phyloP scores from a whole-genome alignment of 2,888 invertebrate species.

The Lathronympha strigana region DNA sequence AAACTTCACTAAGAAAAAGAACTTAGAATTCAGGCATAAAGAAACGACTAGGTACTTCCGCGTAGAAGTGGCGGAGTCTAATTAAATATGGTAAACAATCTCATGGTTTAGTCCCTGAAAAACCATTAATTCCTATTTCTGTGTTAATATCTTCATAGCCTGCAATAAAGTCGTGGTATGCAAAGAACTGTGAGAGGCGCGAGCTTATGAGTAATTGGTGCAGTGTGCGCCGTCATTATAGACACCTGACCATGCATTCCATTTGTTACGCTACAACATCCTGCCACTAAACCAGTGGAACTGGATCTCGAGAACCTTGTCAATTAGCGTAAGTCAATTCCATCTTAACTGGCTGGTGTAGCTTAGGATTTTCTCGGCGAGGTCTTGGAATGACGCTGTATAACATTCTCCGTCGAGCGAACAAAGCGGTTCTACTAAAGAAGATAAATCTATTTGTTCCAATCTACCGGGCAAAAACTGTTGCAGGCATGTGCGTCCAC shows the following conservation, averaged over 20 bases:
- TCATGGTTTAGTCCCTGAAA: no score
- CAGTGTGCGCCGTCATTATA: slow-evolving; percentile 25
- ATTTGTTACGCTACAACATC: no score
- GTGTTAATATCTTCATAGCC: slow-evolving; percentile 1
- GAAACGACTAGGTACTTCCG: no score
- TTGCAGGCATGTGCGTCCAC: not conserved
- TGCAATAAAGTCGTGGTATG: slow-evolving; percentile 11
- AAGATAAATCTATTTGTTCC: slow-evolving; percentile 1
- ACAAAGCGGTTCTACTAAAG: slow-evolving; percentile 2
- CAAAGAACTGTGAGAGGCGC: slow-evolving; percentile 16
- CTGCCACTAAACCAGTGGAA: not conserved
- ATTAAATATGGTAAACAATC: no score
- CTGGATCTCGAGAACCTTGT: not conserved
- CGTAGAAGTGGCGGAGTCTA: no score
- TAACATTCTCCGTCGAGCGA: not conserved
- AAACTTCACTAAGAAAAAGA: no score
- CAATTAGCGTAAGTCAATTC: not conserved
- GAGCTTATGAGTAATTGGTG: slow-evolving; percentile 34
- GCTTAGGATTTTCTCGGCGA: not conserved
- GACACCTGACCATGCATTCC: slow-evolving; percentile 25
- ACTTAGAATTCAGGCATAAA: no score
- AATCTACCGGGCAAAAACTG: not conserved
- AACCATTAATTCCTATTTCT: not conserved
- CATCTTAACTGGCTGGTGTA: not conserved
- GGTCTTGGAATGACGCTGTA: not conserved